These are phyloP conservation scores for Antechinus flavipes DNA, from an alignment of 2,113 vertebrate species.

Conservation along the genomic window DNA sequence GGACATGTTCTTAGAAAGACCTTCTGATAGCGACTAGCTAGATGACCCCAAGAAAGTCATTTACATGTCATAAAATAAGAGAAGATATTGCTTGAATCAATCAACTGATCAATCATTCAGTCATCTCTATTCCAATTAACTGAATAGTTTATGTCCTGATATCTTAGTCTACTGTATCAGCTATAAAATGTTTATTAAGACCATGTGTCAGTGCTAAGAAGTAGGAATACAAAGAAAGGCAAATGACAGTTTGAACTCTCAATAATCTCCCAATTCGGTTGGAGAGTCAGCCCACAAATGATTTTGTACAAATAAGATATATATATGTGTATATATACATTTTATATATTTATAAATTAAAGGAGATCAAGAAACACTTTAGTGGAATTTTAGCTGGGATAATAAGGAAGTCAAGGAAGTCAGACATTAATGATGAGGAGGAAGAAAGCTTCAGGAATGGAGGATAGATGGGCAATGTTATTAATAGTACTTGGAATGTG, in stretches of 20 bases:
- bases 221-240: not conserved
- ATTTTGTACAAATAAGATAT: not conserved
- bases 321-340: not conserved
- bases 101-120: not conserved
- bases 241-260: not conserved
- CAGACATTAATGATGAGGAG: not conserved
- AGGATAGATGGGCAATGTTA: not conserved
- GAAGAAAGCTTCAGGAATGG: not conserved
- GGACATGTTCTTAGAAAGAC: not conserved
- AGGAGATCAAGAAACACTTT: not conserved
- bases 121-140: not conserved
- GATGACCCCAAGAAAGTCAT: not conserved
- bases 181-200: not conserved
- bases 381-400: not conserved
- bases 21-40: not conserved
- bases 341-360: not conserved
- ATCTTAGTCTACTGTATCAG: too few relatives aligned
- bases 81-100: too few relatives aligned
- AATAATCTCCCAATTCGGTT: not conserved
- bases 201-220: not conserved
- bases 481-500: not conserved
- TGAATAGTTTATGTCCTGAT: too few relatives aligned
- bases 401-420: not conserved
- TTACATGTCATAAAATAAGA: not conserved
- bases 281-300: not conserved